These are phyloP conservation scores for Hirudinaria manillensis DNA, from an alignment of 2,888 invertebrate genomes.

Conservation along the genomic window DNA sequence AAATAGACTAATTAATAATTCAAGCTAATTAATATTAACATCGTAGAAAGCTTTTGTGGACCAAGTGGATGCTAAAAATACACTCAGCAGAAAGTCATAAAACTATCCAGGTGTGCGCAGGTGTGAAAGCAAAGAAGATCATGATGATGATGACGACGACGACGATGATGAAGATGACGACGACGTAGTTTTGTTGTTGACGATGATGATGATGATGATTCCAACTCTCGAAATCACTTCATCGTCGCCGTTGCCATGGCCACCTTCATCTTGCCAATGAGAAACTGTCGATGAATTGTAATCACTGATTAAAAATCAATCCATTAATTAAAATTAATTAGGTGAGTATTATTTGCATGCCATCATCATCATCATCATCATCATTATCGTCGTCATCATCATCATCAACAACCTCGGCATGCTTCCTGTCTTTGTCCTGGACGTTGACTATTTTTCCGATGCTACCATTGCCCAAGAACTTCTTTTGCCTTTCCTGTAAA, in stretches of 20 bases:
- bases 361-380: too few species aligned
- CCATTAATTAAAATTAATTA: not conserved
- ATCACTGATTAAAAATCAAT: not conserved
- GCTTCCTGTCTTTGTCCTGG: slow-evolving; percentile 44
- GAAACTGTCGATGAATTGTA: slow-evolving; percentile 41
- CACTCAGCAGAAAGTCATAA: not conserved
- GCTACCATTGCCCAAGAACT: slow-evolving; percentile 45
- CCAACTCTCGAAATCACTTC: not conserved
- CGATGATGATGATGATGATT: not conserved
- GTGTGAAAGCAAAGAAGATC: not conserved
- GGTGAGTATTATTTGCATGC: too few species aligned
- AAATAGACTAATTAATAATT: too few species aligned
- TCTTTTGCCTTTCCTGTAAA: slow-evolving; percentile 49
- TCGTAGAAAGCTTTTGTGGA: not conserved
- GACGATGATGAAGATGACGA: not conserved
- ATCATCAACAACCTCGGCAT: slow-evolving; percentile 44
- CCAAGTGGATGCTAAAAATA: not conserved
- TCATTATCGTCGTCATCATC: too few species aligned
- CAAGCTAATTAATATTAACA: not conserved
- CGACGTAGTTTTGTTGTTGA: not conserved
- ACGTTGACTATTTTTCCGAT: slow-evolving; percentile 48
- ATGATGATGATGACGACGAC: not conserved
- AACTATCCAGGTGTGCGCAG: not conserved
- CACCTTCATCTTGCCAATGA: slow-evolving; percentile 42
- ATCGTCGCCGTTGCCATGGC: slow-evolving; percentile 38